Conservation (phyloP, 35 echinoderm and acorn worm species). For the Strongylocentrotus purpuratus region DNA sequence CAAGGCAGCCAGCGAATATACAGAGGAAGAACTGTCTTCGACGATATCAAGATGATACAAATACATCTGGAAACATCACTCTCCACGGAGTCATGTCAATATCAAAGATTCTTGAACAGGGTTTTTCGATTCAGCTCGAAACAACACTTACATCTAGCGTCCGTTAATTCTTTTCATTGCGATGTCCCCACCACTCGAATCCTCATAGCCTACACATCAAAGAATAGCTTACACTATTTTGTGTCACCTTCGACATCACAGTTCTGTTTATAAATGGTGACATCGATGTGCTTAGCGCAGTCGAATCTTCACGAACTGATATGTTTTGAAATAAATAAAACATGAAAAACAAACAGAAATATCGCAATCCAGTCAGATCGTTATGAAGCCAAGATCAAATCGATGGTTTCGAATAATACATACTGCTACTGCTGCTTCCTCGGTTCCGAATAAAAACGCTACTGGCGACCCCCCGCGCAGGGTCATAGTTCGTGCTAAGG, state of each 20-base stretch:
- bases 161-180: background rate
- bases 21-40: background rate
- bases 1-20: background rate
- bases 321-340: conserved; percentile 8
- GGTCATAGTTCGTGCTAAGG: conserved; percentile 36
- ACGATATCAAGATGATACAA: background rate
- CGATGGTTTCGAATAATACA: conserved; percentile 16
- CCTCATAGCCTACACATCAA: background rate
- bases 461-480: conserved; percentile 18
- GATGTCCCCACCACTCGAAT: background rate
- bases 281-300: background rate
- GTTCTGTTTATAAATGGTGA: background rate
- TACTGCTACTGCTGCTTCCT: conserved; percentile 52
- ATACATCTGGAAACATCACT: background rate
- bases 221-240: no score
- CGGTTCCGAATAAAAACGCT: conserved; percentile 42
- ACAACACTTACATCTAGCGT: background rate
- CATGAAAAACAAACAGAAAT: background rate
- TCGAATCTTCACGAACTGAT: background rate
- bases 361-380: background rate
- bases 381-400: background rate
- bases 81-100: background rate
- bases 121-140: background rate
- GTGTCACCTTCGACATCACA: background rate
- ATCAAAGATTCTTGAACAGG: background rate